Base-by-base conservation (phyloP, 2,113 vertebrate species). In the Tragelaphus scriptus region DNA sequence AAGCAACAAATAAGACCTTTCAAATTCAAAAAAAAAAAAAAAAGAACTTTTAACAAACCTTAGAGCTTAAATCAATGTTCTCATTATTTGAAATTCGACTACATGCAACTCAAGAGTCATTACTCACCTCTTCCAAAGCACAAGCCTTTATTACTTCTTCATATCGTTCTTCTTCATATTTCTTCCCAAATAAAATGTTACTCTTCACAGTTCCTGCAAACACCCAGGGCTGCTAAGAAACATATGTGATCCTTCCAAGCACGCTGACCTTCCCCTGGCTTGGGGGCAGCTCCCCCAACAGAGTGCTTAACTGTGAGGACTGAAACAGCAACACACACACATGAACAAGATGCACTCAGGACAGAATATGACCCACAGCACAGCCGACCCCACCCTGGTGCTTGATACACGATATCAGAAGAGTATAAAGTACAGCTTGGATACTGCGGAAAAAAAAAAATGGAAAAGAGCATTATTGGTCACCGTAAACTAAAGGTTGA, bases 171-270 rank as follows among this genome's bases (percentile, higher is more conserved):
- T 98, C 99, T 96, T 99, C 98, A 51, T 99, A 99, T 92, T 99
- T 99, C 96, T 99, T 99, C 92, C 99, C 99, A 98, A 99, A 99
- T 40, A 99, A 99, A 98, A 99, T 99, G 98, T 99, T 99, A 98
- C 99, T 99, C 88, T 99, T 99, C 81, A 99, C 99, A 4, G 99
- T 99, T 16, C 99, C 99, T 12, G 99, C 98, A 98, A 99, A 99
- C 82, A 99, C 99, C 99, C 99, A 99, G 28, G 99, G 99, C 98
- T 99, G 99, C 98, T 99, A 99, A 44, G 99, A 99, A 55, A 99
- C 99, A 61, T 99, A 99, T 11, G 99, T 99, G 28, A 99, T 98
- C 95, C 98, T 99, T 85, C 99, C 99, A 65, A 97, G 98, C 82
- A 99, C 98, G 0, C 98, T 99, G 96, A 99, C 98, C 49, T 75